A percentile compares a stretch with the other conserved stretches of the same genome.
These are phyloP conservation scores for Chlamydotis undulata DNA, from an alignment of 2,113 vertebrate species.

Conservation along the genomic window DNA sequence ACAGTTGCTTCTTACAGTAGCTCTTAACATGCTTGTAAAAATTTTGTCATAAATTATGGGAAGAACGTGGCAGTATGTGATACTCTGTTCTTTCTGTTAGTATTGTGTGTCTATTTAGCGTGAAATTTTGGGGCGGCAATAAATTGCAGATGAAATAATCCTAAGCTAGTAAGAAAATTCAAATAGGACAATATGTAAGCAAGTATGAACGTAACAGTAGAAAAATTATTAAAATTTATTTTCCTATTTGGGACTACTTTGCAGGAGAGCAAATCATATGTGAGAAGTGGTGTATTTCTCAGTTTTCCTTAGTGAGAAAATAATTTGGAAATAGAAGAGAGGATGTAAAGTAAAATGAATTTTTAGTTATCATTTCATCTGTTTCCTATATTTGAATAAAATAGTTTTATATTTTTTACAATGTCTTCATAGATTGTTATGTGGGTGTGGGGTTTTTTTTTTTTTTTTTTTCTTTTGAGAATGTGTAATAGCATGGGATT, in stretches of 20 bases:
- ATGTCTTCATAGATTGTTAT: neutral
- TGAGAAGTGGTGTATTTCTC: neutral
- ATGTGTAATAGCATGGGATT: rapidly evolving
- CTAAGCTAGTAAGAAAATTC: neutral
- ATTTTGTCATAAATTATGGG: neutral
- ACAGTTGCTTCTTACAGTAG: neutral
- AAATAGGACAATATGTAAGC: neutral
- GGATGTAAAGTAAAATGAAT: neutral
- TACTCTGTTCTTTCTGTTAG: neutral
- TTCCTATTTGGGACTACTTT: neutral
- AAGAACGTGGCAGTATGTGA: neutral
- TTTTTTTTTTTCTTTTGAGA: neutral
- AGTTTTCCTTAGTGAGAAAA: neutral
- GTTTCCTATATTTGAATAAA: neutral
- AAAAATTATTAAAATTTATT: neutral
- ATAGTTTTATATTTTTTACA: neutral
- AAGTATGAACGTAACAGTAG: neutral
- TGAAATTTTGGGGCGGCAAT: neutral
- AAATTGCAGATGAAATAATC: neutral
- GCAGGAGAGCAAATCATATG: neutral
- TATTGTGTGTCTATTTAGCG: neutral
- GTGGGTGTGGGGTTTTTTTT: neutral
- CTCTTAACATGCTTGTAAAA: neutral
- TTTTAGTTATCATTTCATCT: neutral
- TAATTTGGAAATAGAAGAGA: neutral